Percentiles rank a stretch among this genome's conserved stretches.
Evolutionary conservation across 2,113 vertebrate genomes (phyloP).

Genomic region (Ahaetulla prasina): DNA sequence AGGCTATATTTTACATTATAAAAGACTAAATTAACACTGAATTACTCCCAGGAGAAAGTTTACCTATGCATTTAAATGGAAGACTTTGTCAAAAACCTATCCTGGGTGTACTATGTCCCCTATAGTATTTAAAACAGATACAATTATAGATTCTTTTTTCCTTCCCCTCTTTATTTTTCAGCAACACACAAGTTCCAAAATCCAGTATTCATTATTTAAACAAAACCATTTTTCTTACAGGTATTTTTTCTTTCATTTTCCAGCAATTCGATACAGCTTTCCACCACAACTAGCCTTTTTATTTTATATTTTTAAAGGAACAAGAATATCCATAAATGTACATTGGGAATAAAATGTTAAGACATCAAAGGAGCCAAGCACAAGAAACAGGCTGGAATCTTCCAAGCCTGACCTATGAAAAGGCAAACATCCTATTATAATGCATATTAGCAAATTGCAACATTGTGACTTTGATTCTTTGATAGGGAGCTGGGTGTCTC

Average conservation of each 20-base stretch:
- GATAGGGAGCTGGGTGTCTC: rapidly evolving
- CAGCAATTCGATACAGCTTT: constrained; percentile 31
- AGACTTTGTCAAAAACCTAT: constrained; percentile 14
- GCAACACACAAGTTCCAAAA: constrained; percentile 23
- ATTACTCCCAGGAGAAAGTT: constrained; percentile 21
- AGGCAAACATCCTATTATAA: constrained; percentile 52
- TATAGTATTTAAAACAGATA: background rate
- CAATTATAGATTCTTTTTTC: background rate
- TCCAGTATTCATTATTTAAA: constrained; percentile 27
- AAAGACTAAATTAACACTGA: constrained; percentile 27
- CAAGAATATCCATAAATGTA: constrained; percentile 58
- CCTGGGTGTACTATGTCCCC: background rate
- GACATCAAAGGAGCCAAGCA: constrained; percentile 53
- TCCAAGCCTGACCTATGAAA: constrained; percentile 43
- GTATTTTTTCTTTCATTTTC: constrained; percentile 29
- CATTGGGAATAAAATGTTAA: constrained; percentile 60
- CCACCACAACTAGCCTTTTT: constrained; percentile 35
- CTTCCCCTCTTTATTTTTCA: background rate
- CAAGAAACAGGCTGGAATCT: constrained; percentile 44
- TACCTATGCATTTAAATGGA: constrained; percentile 19
- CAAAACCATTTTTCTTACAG: constrained; percentile 25
- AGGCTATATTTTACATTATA: constrained; percentile 9
- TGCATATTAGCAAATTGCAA: constrained; percentile 49
- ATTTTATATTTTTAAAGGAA: constrained; percentile 29
- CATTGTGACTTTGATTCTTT: constrained; percentile 16